Evolutionary conservation across 2,113 vertebrate genomes (phyloP), one percentile per base, ranked within the genome.

Genomic region (Myotis lucifugus): DNA sequence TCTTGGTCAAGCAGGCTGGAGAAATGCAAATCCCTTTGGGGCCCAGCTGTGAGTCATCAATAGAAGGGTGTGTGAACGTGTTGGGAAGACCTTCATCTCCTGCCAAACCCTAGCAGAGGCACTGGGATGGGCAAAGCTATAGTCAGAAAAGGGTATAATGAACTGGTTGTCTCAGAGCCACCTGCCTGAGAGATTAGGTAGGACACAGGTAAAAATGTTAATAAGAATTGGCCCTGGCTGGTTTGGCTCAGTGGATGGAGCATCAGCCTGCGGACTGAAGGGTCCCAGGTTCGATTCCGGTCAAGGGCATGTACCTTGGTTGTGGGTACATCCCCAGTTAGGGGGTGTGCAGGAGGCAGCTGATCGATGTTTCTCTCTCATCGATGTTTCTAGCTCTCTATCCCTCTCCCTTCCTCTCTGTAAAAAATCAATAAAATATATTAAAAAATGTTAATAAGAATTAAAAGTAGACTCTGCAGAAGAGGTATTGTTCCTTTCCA

Each of bases 381-480:
- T 37, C 37, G 37, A 37, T 37, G 37, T 37, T 37, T 37, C 37
- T 37, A 37, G 37, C 37, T 37, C 37, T 37, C 37, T 37, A 37
- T 37, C 37, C 37, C 37, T 37, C 37, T 37, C 37, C 37, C 37
- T 37, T 37, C 37, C 37, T 37, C 37, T 37, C 37, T 37, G 37
- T 37, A 37, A 37, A 37, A 37, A 37, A 37, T 37, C 37, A 37
- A 37, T 37, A 37, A 37, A 37, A 37, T 37, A 37, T 37, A 37
- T 37, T 37, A 37, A 14, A 85, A 64, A 82, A 61, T 25, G 34
- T n/a, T 69, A 83, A 69, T 27, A 69, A 66, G 73, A 79, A 59
- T 76, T 37, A 32, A 86, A 93, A 78, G 67, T 54, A 96, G 56
- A 84, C 56, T 69, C 85, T 59, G 64, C 9, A 32, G 76, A 95